Evolutionary conservation across 2,888 invertebrate species (phyloP).

Genomic region (Zootermopsis nevadensis): DNA sequence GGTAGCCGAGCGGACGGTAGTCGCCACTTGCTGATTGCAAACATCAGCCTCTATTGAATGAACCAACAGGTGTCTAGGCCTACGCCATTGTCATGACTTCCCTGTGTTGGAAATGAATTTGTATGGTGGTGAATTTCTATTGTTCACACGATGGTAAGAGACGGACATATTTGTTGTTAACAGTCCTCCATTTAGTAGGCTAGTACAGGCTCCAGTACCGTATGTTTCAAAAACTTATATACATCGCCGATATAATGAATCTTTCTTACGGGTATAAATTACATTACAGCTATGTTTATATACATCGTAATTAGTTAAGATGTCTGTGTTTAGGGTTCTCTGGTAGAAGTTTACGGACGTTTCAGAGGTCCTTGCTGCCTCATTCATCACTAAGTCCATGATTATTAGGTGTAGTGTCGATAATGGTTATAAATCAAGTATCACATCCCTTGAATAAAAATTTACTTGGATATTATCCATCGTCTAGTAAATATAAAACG

Average conservation of each 20-base stretch:
- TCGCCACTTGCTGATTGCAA: not conserved
- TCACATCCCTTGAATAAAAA: not conserved
- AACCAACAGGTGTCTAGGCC: conserved; percentile 41
- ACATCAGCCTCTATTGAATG: conserved; percentile 29
- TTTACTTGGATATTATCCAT: no score
- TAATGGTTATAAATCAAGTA: not conserved
- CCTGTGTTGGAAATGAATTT: conserved; percentile 13
- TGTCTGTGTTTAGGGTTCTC: no score
- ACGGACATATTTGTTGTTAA: conserved; percentile 16
- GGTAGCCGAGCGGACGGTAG: not conserved
- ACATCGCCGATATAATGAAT: no score
- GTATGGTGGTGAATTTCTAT: conserved; percentile 21
- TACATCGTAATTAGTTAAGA: no score
- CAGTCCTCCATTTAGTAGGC: not conserved
- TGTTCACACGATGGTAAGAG: conserved; percentile 7
- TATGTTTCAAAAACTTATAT: not conserved
- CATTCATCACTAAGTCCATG: no score
- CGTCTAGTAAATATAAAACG: no score
- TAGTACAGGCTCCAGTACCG: not conserved
- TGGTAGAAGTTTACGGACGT: no score
- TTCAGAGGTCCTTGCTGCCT: no score
- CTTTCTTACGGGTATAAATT: no score
- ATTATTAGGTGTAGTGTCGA: not conserved
- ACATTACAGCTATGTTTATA: no score
- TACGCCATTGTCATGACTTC: conserved; percentile 39